phyloP scores from a whole-genome alignment of 2,797 vertebrate species.

The Xenentodon cancila region DNA sequence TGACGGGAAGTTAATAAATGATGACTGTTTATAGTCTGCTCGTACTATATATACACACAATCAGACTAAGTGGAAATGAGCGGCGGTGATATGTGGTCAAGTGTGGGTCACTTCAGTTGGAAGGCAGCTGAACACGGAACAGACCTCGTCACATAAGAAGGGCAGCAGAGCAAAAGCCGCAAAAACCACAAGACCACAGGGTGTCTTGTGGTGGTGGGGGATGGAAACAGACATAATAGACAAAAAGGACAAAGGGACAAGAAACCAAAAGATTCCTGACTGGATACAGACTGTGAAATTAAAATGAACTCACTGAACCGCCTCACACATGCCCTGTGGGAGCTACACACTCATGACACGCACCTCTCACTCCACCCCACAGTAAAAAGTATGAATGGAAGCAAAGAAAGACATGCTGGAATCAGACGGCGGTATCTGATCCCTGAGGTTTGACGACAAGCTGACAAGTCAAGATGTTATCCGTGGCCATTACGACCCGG shows the following conservation, averaged over 20 bases:
- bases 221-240: neutral
- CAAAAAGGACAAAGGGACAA: neutral
- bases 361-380: slow-evolving; percentile 1
- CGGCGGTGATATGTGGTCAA: slow-evolving; percentile 38
- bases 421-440: slow-evolving; percentile 38
- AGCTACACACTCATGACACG: slow-evolving; percentile 16
- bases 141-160: slow-evolving; percentile 39
- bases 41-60: slow-evolving; percentile 17
- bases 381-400: slow-evolving; percentile 35
- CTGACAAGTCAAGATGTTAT: slow-evolving; percentile 28
- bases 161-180: slow-evolving; percentile 18
- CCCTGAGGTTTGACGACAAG: slow-evolving; percentile 19
- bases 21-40: slow-evolving; percentile 43
- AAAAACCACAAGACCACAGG: slow-evolving; percentile 25
- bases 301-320: slow-evolving; percentile 57
- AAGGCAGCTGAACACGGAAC: slow-evolving; percentile 1
- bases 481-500: slow-evolving; percentile 9
- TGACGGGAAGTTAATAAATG: slow-evolving; percentile 44
- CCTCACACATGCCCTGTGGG: slow-evolving; percentile 30
- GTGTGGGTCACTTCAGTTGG: slow-evolving; percentile 22
- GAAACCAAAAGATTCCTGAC: slow-evolving; percentile 28
- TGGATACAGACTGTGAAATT: slow-evolving; percentile 43
- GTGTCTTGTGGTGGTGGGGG: slow-evolving; percentile 4
- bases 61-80: slow-evolving; percentile 28
- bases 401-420: slow-evolving; percentile 19